These are phyloP conservation scores for Neoascia interrupta DNA, from an alignment of 2,888 invertebrate genomes.

Conservation along the genomic window DNA sequence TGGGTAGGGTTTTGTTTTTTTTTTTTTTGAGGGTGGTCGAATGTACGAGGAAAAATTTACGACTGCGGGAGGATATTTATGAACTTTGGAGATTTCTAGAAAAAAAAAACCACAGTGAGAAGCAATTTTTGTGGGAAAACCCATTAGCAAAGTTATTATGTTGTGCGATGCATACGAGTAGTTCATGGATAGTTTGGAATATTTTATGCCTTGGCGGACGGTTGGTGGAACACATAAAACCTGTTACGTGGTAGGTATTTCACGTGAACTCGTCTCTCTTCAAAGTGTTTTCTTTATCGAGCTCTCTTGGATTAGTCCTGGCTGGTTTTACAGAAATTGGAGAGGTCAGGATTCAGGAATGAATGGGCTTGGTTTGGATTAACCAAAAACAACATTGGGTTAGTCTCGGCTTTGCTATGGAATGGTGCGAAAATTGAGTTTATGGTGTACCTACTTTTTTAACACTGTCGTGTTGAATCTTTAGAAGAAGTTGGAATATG, in stretches of 20 bases:
- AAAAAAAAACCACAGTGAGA: constrained; percentile 26
- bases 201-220: background rate
- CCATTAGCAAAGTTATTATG: constrained; percentile 4
- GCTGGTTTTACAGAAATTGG: background rate
- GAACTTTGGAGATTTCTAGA: constrained; percentile 8
- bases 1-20: background rate
- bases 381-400: too few relatives aligned
- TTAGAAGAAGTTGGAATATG: too few relatives aligned
- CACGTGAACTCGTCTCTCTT: constrained; percentile 4
- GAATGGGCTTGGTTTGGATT: too few relatives aligned
- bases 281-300: constrained; percentile 17
- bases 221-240: too few relatives aligned
- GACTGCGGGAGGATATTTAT: constrained; percentile 19
- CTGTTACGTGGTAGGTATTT: background rate
- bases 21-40: too few relatives aligned
- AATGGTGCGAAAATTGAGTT: too few relatives aligned
- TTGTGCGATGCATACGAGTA: too few relatives aligned
- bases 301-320: background rate
- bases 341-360: background rate
- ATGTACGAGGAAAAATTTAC: constrained; percentile 22
- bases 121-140: constrained; percentile 26
- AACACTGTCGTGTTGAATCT: too few relatives aligned
- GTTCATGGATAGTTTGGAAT: background rate
- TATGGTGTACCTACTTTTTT: too few relatives aligned
- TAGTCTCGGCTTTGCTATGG: too few relatives aligned